Base-by-base conservation (phyloP, 2,113 vertebrate species). In the Corythoichthys intestinalis region DNA sequence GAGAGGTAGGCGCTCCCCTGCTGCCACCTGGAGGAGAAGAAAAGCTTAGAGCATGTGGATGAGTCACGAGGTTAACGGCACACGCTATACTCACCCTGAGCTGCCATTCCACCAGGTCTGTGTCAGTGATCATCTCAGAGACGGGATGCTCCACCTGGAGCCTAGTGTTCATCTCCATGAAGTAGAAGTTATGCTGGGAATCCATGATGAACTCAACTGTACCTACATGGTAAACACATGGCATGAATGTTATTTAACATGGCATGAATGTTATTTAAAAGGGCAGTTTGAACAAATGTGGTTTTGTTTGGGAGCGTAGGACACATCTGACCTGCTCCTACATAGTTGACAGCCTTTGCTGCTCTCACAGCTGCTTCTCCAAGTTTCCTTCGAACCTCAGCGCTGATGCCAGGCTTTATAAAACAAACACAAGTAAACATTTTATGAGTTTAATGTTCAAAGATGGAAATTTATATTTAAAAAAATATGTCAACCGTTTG, bases 91-190 rank as follows among this genome's bases (percentile, higher is more conserved):
- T 91, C 80, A 99, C 97, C 92, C 94, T 88, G 48, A 99, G 94
- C 78, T 99, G 97, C 97, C 97, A 99, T 77, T 99, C 96, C 86
- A 99, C 96, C 91, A 99, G 85, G 86, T 99, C 97, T 2, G 95
- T 98, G 3, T 95, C 96, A 5, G 97, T 99, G 91, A 99, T 90
- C 97, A 99, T 98, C 88, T 99, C 97, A 0, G 96, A 95, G 52
- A 99, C 94, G 0, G 97, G 97, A 67, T 99, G 97, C 67, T 99
- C 97, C 70, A 99, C 97, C 81, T 99, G 97, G 73, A 99, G 93
- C 65, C 97, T 93, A 15, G 97, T 99, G 82, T 99, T 99, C 97
- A 99, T 99, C 85, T 99, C 97, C 97, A 99, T 99, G 87, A 99
- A 99, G 87, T 95, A 99, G 83, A 99, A 99, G 80, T 98, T 94